Evolutionary conservation across 2,888 invertebrate species (phyloP).

Genomic region (Empis livida): DNA sequence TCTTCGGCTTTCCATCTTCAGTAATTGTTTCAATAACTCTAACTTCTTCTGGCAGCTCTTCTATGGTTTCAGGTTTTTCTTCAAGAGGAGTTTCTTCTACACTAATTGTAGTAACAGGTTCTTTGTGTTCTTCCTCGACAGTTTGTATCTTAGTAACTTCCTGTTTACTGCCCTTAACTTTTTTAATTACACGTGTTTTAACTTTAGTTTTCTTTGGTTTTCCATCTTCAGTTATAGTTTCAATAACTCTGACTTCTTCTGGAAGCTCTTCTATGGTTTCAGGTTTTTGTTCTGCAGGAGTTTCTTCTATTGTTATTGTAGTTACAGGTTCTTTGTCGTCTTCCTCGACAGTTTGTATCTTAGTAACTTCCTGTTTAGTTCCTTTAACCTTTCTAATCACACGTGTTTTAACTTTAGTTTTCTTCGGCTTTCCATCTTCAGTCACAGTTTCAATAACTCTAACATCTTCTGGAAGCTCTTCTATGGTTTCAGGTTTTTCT

Average conservation of each 20-base stretch:
- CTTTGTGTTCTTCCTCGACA: slow-evolving; percentile 29
- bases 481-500: slow-evolving; percentile 8
- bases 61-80: slow-evolving; percentile 12
- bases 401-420: slow-evolving; percentile 26
- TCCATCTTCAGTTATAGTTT: slow-evolving; percentile 29
- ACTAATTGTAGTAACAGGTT: slow-evolving; percentile 21
- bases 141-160: slow-evolving; percentile 30
- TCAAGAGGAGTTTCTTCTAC: slow-evolving; percentile 16
- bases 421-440: slow-evolving; percentile 17
- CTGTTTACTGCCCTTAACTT: slow-evolving; percentile 26
- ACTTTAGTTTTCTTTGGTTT: slow-evolving; percentile 22
- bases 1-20: slow-evolving; percentile 21
- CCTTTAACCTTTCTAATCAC: slow-evolving; percentile 28
- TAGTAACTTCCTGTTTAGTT: slow-evolving; percentile 29
- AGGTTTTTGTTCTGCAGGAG: slow-evolving; percentile 13
- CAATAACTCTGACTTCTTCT: slow-evolving; percentile 33
- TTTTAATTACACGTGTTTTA: slow-evolving; percentile 26
- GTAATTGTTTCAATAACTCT: slow-evolving; percentile 18
- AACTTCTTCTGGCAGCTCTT: slow-evolving; percentile 17
- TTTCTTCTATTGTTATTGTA: slow-evolving; percentile 21
- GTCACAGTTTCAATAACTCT: slow-evolving; percentile 22
- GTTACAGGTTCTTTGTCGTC: slow-evolving; percentile 30
- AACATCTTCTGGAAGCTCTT: slow-evolving; percentile 15
- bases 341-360: slow-evolving; percentile 31
- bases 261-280: slow-evolving; percentile 21